Base-by-base conservation (phyloP, 2,113 vertebrate genomes). In the Heterocephalus glaber region DNA sequence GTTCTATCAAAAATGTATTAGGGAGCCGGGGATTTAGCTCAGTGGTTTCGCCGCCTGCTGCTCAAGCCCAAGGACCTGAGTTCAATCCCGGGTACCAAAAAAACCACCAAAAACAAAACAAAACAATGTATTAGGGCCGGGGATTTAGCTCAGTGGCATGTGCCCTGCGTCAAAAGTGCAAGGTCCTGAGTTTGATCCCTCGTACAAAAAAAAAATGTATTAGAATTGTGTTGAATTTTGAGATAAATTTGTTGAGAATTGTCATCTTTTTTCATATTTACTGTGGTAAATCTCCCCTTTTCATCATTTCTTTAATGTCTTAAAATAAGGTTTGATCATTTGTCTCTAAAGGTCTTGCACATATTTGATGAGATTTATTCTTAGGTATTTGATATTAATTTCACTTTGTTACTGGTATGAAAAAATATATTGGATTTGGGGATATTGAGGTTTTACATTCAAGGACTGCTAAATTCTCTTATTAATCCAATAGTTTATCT, bases 311-410 rank as follows among this genome's bases (percentile, higher is more conserved):
- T 82, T 65, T 70, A 70, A 76, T 65, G 47, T 86, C 79, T 95
- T 47, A 54, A 76, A 95, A 94, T 68, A 92, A 65, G 47, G 2
- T 74, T 82, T 83, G 19, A 89, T 74, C 13, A 13, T 77, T 96
- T 92, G 85, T 92, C 61, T 38, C 54, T 61, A 89, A 63, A 79
- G 44, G 13, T 44, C 38, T 95, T 89, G 1, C 20, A 84, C 9
- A 60, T 84, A 24, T 54, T 84, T 96, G 94, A 87, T 94, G 94
- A 94, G n/a, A 90, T 77, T 92, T 94, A 83, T 68, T 93, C 13
- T 38, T 58, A 60, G 63, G 19, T 94, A 85, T 88, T 96, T 96
- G 63, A 54, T 76, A 85, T 94, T 68, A 85, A 88, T 90, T 93
- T 90, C 33, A 92, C 85, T 77, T 94, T 96, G 35, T 81, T 90